Conservation (phyloP, 2,113 vertebrate species). For the Tragulus kanchil region DNA sequence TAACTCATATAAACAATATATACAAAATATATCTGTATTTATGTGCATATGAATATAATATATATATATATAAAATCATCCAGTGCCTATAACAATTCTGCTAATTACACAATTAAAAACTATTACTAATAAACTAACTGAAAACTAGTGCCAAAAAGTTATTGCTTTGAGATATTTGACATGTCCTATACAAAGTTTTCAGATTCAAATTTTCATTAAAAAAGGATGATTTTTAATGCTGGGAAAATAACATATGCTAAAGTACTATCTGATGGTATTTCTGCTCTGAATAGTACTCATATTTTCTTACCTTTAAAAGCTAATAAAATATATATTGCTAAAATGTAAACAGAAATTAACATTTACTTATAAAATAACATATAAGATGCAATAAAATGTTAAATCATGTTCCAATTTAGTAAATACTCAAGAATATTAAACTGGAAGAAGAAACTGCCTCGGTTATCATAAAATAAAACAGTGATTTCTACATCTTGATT, state of each 20-base stretch:
- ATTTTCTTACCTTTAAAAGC: conserved; percentile 54
- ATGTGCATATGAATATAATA: background rate
- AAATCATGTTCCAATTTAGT: conserved; percentile 64
- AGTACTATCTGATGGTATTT: background rate
- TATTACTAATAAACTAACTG: background rate
- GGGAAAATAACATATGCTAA: conserved; percentile 13
- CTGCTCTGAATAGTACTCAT: conserved; percentile 3
- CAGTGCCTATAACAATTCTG: background rate
- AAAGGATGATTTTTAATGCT: background rate
- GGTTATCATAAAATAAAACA: conserved; percentile 65
- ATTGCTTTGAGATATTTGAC: background rate
- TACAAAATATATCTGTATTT: background rate
- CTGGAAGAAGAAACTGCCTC: conserved; percentile 62
- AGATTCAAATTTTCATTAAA: background rate
- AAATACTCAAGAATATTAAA: conserved; percentile 65
- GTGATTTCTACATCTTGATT: conserved; percentile 67
- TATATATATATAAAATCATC: background rate
- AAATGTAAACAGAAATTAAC: conserved; percentile 68
- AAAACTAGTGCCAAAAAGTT: conserved; percentile 9
- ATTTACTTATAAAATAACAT: conserved; percentile 71
- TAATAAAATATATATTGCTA: conserved; percentile 58
- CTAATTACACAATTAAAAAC: background rate
- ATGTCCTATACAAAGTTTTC: conserved; percentile 19
- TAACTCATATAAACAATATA: background rate
- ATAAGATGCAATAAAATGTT: conserved; percentile 56